Evolutionary conservation across 2,888 invertebrate genomes (phyloP).

Genomic region (Dryadula phaetusa): DNA sequence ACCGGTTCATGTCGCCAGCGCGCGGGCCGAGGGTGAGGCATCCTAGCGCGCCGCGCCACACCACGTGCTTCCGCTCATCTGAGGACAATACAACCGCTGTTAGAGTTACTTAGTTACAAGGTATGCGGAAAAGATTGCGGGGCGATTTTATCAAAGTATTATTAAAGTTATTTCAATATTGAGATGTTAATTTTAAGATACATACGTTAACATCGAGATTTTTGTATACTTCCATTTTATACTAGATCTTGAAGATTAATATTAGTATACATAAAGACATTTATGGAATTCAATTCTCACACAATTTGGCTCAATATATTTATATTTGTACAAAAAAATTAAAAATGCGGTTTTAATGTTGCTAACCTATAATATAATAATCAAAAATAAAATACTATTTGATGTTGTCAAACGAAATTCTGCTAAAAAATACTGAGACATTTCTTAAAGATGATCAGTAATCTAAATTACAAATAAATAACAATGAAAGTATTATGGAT

Average conservation of each 20-base stretch:
- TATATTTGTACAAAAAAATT: neutral
- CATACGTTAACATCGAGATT: too few species aligned
- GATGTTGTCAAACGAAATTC: slow-evolving; percentile 21
- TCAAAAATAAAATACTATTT: slow-evolving; percentile 16
- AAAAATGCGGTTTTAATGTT: slow-evolving; percentile 24
- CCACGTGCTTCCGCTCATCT: slow-evolving; percentile 44
- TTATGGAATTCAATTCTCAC: too few species aligned
- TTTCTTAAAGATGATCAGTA: neutral
- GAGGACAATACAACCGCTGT: slow-evolving; percentile 29
- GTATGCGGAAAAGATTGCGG: too few species aligned
- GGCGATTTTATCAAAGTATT: too few species aligned
- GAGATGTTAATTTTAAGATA: too few species aligned
- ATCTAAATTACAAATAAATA: neutral
- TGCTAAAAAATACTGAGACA: slow-evolving; percentile 10
- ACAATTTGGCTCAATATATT: neutral
- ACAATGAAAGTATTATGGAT: slow-evolving; percentile 11
- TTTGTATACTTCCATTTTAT: neutral
- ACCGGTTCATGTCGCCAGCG: slow-evolving; percentile 56
- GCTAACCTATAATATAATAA: slow-evolving; percentile 7
- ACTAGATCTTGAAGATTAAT: too few species aligned
- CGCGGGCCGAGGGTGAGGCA: slow-evolving; percentile 47
- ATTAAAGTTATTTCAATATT: too few species aligned
- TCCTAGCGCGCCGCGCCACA: slow-evolving; percentile 47
- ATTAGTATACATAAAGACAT: too few species aligned
- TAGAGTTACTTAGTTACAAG: neutral